A percentile compares a stretch with the other conserved stretches of the same genome.
Conservation (phyloP, 1,140 invertebrate genomes). For the Monochamus saltuarius region DNA sequence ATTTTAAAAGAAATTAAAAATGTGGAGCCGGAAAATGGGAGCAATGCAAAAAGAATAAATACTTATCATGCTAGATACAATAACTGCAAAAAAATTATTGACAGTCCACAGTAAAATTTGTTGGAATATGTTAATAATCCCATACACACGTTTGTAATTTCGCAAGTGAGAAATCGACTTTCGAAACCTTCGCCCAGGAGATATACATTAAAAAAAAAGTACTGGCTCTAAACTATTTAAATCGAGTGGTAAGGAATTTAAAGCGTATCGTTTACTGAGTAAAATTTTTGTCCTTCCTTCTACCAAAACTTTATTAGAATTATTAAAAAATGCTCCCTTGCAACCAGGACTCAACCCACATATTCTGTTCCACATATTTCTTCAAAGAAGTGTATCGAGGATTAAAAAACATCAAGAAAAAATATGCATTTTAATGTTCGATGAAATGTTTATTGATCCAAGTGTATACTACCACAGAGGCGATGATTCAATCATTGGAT, state of each 20-base stretch:
- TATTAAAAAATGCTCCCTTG: slow-evolving; percentile 36
- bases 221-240: slow-evolving; percentile 36
- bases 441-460: slow-evolving; percentile 27
- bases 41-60: no score
- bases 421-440: slow-evolving; percentile 26
- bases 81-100: no score
- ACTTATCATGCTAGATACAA: no score
- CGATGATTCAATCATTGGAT: slow-evolving; percentile 25
- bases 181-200: slow-evolving; percentile 24
- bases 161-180: slow-evolving; percentile 21
- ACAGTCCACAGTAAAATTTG: no score
- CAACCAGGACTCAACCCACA: slow-evolving; percentile 38
- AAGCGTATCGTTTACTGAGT: slow-evolving; percentile 33
- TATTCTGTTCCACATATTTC: slow-evolving; percentile 11
- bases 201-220: slow-evolving; percentile 37
- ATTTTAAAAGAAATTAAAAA: no score
- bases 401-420: slow-evolving; percentile 17
- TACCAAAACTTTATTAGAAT: slow-evolving; percentile 28
- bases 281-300: slow-evolving; percentile 33
- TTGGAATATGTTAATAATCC: slow-evolving; percentile 10
- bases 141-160: slow-evolving; percentile 25
- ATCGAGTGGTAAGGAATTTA: slow-evolving; percentile 38
- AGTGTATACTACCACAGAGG: slow-evolving; percentile 14
- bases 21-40: no score
- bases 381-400: slow-evolving; percentile 15